These are phyloP conservation scores for Myotis planiceps DNA, from an alignment of 2,797 vertebrate species.

Conservation along the genomic window DNA sequence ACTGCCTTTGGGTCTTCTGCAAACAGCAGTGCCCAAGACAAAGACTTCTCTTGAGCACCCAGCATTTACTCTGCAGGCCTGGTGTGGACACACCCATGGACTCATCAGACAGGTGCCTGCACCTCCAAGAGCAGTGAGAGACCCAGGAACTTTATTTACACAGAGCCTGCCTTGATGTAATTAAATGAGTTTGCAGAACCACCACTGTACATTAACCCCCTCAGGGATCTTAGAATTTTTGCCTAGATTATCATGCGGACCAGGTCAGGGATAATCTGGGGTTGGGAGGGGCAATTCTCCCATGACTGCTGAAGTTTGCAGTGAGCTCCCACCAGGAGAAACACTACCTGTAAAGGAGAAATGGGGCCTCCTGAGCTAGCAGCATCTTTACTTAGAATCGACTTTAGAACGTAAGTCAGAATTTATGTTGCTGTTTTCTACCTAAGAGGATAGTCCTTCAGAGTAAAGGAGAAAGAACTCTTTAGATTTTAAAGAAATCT, in stretches of 20 bases:
- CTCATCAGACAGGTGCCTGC: not conserved
- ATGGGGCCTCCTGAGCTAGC: not conserved
- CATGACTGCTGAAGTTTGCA: not conserved
- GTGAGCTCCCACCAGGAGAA: not conserved
- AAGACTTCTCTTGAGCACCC: not conserved
- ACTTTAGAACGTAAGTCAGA: not conserved
- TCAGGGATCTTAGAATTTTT: not conserved
- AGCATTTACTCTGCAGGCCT: not conserved
- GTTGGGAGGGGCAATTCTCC: too few species aligned
- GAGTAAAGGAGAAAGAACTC: not conserved
- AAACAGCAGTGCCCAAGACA: not conserved
- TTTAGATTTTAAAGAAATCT: not conserved
- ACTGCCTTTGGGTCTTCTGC: not conserved
- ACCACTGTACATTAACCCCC: not conserved
- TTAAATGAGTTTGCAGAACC: not conserved
- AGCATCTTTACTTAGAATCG: not conserved
- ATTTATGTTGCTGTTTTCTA: not conserved
- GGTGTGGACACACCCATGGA: not conserved
- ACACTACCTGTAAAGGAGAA: not conserved
- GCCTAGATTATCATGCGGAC: not conserved
- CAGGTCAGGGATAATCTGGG: not conserved
- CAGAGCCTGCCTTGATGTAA: not conserved
- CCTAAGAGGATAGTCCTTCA: not conserved
- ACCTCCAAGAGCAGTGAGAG: not conserved
- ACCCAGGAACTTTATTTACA: not conserved